These are phyloP conservation scores for Yponomeuta evonymella DNA, from an alignment of 2,888 invertebrate species.

Conservation along the genomic window DNA sequence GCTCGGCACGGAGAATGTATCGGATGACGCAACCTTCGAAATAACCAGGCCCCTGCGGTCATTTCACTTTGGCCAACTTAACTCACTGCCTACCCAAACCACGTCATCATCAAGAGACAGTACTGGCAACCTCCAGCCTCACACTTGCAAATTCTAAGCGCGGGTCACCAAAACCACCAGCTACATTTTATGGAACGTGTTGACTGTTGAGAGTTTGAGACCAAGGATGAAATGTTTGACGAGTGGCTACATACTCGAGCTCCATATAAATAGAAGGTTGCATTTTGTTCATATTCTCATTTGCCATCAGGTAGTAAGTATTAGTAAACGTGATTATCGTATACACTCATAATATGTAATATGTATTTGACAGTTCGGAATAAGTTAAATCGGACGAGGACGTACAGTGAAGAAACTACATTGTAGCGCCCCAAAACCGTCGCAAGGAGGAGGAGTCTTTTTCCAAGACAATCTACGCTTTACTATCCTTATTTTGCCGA, in stretches of 20 bases:
- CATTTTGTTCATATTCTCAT: too few species aligned
- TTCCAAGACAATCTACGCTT: too few species aligned
- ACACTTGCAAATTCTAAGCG: neutral
- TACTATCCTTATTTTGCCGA: too few species aligned
- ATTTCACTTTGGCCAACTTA: conserved; percentile 76
- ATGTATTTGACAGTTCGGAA: too few species aligned
- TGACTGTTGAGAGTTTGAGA: neutral
- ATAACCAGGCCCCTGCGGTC: conserved; percentile 64
- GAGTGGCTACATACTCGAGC: neutral
- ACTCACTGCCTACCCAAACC: conserved; percentile 47
- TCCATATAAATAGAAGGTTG: too few species aligned
- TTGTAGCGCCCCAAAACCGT: too few species aligned
- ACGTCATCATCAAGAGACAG: neutral
- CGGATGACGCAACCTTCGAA: conserved; percentile 62
- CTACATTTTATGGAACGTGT: neutral
- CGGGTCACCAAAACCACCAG: conserved; percentile 3
- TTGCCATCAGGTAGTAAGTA: too few species aligned
- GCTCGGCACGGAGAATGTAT: conserved; percentile 41
- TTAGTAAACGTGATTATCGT: too few species aligned
- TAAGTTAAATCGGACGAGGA: too few species aligned
- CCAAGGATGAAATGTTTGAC: neutral
- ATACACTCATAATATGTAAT: too few species aligned
- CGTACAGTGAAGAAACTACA: too few species aligned
- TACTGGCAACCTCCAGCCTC: neutral
- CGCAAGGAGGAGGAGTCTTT: too few species aligned